Evolutionary conservation across 2,888 invertebrate genomes (phyloP).

Genomic region (Scotopteryx bipunctaria): DNA sequence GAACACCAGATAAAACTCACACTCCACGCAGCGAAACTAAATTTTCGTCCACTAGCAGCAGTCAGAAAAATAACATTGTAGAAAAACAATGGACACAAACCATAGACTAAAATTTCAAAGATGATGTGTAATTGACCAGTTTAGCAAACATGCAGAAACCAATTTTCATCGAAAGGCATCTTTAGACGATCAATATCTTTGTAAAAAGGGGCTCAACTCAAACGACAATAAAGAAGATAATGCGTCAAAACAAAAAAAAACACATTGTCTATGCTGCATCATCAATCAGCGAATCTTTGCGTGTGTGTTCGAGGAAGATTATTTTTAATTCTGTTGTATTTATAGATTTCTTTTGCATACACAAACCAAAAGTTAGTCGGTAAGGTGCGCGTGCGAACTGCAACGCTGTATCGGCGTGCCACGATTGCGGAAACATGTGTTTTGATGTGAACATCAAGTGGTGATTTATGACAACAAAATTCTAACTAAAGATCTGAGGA

Average conservation of each 20-base stretch:
- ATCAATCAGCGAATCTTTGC: constrained; percentile 71
- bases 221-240: constrained; percentile 51
- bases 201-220: constrained; percentile 36
- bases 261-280: constrained; percentile 65
- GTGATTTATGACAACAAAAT: constrained; percentile 76
- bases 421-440: constrained; percentile 76
- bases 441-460: constrained; percentile 75
- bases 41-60: constrained; percentile 79
- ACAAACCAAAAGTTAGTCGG: constrained; percentile 61
- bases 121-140: constrained; percentile 74
- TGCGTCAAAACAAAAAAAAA: constrained; percentile 71
- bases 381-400: constrained; percentile 56
- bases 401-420: constrained; percentile 55
- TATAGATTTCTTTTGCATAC: constrained; percentile 68
- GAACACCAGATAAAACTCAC: constrained; percentile 81
- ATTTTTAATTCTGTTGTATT: constrained; percentile 72
- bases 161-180: constrained; percentile 13
- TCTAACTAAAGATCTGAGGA: constrained; percentile 50
- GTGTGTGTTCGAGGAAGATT: constrained; percentile 74
- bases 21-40: constrained; percentile 75
- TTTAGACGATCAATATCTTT: not conserved
- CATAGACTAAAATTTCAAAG: constrained; percentile 77
- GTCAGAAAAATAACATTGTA: constrained; percentile 84
- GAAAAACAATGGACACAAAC: constrained; percentile 83
- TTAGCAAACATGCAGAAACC: constrained; percentile 47